Evolutionary conservation across 2,888 invertebrate species (phyloP).

Genomic region (Eristalis pertinax): DNA sequence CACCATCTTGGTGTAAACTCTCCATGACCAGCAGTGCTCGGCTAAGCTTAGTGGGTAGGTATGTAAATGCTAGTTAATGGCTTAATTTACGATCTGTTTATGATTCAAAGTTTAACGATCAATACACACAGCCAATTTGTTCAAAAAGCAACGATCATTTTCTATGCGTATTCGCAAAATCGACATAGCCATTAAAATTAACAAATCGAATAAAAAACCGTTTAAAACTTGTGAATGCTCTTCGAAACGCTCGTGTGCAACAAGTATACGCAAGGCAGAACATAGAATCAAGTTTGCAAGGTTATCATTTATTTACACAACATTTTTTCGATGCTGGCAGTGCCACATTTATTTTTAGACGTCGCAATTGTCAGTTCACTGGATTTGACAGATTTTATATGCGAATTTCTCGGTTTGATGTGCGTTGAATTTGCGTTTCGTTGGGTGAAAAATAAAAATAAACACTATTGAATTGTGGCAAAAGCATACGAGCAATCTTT

Average conservation of each 20-base stretch:
- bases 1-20: not conserved
- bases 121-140: not conserved
- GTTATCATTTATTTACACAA: not conserved
- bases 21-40: not conserved
- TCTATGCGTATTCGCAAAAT: not conserved
- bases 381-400: conserved; percentile 11
- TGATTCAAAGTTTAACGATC: not conserved
- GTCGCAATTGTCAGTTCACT: conserved; percentile 9
- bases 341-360: not conserved
- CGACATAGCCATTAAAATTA: not conserved
- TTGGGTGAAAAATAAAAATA: conserved; percentile 38
- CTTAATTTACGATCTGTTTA: not conserved
- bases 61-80: not conserved
- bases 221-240: not conserved
- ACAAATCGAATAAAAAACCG: not conserved
- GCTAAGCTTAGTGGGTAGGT: not conserved
- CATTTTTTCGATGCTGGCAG: conserved; percentile 14
- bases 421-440: not conserved
- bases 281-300: not conserved
- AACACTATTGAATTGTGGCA: not conserved
- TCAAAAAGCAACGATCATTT: not conserved
- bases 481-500: not conserved
- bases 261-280: conserved; percentile 20
- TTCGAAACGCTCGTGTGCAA: not conserved
- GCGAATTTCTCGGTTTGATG: conserved; percentile 8